Conservation (phyloP, 2,797 vertebrate genomes). For the Lepidocolaptes lacrymiger region DNA sequence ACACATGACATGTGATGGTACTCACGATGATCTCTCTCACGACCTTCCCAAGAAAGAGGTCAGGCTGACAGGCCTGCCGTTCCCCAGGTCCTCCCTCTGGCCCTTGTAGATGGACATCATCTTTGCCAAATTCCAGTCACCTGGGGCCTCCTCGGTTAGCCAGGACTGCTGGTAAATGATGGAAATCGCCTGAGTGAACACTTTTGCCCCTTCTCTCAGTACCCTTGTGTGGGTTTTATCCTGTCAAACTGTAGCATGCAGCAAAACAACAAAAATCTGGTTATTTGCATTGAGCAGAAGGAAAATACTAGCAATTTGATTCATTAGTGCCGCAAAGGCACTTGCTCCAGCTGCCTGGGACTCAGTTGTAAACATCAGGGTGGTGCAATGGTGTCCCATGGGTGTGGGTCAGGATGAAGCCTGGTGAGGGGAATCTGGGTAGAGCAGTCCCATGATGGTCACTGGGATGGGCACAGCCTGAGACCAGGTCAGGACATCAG, state of each 20-base stretch:
- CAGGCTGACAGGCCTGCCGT: background rate
- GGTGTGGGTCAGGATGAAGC: background rate
- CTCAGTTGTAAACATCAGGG: background rate
- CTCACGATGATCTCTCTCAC: background rate
- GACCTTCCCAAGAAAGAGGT: background rate
- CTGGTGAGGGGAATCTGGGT: rapidly evolving
- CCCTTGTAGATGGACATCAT: background rate
- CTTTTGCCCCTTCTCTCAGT: background rate
- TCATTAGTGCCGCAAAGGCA: background rate
- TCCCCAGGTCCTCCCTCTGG: background rate
- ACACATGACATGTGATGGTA: background rate
- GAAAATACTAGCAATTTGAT: background rate
- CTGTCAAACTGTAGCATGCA: background rate
- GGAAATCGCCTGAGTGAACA: background rate
- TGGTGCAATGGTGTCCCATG: rapidly evolving
- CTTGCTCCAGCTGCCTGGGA: background rate
- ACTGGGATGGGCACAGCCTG: background rate
- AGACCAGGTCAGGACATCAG: rapidly evolving
- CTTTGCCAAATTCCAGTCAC: background rate
- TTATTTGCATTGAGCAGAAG: background rate
- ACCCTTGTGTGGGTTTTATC: background rate
- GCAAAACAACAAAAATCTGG: background rate
- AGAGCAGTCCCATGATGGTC: rapidly evolving
- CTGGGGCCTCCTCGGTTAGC: background rate
- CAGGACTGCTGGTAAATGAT: background rate